A percentile compares a stretch with the other conserved stretches of the same genome.
Conservation (phyloP, 2,797 vertebrate genomes). For the Phalanger gymnotis region DNA sequence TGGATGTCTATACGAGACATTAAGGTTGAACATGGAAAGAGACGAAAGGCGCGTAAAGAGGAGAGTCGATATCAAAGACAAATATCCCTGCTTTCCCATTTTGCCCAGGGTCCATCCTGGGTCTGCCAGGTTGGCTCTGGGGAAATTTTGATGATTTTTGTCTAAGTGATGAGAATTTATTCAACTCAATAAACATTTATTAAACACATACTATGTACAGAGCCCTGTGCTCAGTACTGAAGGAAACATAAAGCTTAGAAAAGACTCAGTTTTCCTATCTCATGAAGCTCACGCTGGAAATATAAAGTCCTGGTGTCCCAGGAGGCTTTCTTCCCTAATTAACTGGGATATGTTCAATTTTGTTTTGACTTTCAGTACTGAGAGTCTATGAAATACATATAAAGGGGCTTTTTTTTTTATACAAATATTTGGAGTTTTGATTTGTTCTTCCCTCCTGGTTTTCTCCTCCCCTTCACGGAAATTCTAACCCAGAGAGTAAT, state of each 20-base stretch:
- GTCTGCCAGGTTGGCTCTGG: rapidly evolving
- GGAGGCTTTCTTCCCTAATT: rapidly evolving
- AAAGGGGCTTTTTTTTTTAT: not conserved
- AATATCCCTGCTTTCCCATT: not conserved
- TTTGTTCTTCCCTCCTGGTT: not conserved
- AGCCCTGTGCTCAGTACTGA: not conserved
- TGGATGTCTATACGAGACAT: rapidly evolving
- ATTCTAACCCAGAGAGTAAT: constrained; percentile 80
- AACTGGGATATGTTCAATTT: not conserved
- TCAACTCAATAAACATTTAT: not conserved
- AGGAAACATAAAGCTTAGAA: not conserved
- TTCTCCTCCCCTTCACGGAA: constrained; percentile 75
- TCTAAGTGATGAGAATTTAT: not conserved
- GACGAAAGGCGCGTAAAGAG: not conserved
- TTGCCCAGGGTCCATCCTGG: rapidly evolving
- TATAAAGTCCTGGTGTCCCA: not conserved
- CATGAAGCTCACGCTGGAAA: not conserved
- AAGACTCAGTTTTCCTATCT: not conserved
- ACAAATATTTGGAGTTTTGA: not conserved
- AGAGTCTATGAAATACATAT: not conserved
- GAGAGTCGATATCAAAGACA: not conserved
- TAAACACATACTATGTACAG: not conserved
- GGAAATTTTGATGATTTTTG: not conserved
- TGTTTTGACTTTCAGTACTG: not conserved
- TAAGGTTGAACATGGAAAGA: not conserved